phyloP scores from a whole-genome alignment of 2,888 invertebrate genomes.

The Sarcophaga caerulescens region DNA sequence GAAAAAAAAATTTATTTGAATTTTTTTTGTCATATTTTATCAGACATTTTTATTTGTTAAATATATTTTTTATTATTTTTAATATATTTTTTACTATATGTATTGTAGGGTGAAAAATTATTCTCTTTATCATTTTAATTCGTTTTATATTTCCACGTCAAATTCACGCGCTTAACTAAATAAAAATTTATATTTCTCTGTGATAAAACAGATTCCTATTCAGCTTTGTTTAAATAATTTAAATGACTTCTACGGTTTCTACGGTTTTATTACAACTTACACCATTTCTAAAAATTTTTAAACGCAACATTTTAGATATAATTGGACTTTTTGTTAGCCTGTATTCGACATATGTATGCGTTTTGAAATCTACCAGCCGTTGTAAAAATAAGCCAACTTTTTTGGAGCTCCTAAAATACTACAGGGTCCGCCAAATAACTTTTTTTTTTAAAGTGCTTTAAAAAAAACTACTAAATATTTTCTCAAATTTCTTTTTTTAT shows the following conservation, averaged over 20 bases:
- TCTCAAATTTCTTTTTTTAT: too few relatives aligned
- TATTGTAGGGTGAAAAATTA: neutral
- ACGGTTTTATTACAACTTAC: neutral
- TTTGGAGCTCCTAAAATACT: too few relatives aligned
- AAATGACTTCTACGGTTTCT: neutral
- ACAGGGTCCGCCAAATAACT: too few relatives aligned
- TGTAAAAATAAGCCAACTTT: neutral
- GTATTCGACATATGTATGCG: neutral
- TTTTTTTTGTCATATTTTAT: neutral
- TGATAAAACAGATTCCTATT: constrained; percentile 37
- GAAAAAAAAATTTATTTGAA: neutral
- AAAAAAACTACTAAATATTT: too few relatives aligned
- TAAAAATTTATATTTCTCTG: neutral
- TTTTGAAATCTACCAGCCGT: too few relatives aligned
- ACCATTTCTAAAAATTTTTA: neutral
- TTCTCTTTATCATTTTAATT: neutral
- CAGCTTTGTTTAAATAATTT: constrained; percentile 9
- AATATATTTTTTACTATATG: too few relatives aligned
- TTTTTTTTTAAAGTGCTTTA: too few relatives aligned
- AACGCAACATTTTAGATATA: neutral
- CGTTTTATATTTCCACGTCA: neutral
- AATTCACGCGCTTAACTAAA: constrained; percentile 6
- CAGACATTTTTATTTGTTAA: neutral
- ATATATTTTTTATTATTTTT: neutral
- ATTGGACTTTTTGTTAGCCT: neutral